Evolutionary conservation across 2,113 vertebrate species (phyloP).

Genomic region (Hiodon tergisus): DNA sequence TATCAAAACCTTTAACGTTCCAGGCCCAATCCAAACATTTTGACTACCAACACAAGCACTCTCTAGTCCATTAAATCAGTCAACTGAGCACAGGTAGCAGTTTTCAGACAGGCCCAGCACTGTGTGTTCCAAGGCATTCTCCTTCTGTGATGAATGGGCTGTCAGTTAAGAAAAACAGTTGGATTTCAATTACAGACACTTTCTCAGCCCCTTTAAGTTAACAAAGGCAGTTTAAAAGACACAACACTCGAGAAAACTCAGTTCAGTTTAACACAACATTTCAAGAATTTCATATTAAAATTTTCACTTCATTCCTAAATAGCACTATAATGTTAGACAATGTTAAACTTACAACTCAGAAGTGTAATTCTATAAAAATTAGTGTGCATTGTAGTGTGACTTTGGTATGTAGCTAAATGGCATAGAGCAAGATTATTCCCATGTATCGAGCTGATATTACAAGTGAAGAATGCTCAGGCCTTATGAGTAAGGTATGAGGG

Average conservation of each 20-base stretch:
- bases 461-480: neutral
- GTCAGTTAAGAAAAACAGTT: conserved; percentile 81
- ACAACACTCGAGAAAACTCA: no score
- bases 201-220: conserved; percentile 56
- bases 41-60: conserved; percentile 66
- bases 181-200: conserved; percentile 72
- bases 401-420: neutral
- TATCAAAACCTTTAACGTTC: conserved; percentile 58
- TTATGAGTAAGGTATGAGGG: neutral
- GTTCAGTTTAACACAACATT: no score
- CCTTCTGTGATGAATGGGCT: conserved; percentile 73
- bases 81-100: conserved; percentile 64
- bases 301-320: no score
- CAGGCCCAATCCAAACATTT: conserved; percentile 63
- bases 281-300: no score
- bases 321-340: no score
- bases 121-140: conserved; percentile 60
- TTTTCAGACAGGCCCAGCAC: conserved; percentile 58
- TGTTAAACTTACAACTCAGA: no score
- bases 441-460: neutral
- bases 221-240: no score
- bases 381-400: neutral
- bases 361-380: neutral
- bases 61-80: conserved; percentile 66
- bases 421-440: neutral